These are phyloP conservation scores for Tinea pellionella DNA, from an alignment of 2,888 invertebrate genomes.

Conservation along the genomic window DNA sequence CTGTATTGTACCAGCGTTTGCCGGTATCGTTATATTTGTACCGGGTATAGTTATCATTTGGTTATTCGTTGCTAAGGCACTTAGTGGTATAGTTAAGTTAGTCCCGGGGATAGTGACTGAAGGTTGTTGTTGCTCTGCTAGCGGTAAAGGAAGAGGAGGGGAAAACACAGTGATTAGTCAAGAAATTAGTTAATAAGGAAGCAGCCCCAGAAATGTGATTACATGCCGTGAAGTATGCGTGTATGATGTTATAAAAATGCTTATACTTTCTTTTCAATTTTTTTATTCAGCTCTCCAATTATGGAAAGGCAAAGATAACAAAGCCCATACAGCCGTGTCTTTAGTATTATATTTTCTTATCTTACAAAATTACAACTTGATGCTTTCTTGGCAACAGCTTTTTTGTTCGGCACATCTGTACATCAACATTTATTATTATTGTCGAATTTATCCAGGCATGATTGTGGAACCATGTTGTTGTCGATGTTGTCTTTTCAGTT, in stretches of 20 bases:
- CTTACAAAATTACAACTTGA: too few relatives aligned
- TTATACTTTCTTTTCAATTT: too few relatives aligned
- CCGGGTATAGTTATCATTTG: constrained; percentile 70
- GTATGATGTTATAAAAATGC: background rate
- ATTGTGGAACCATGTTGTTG: too few relatives aligned
- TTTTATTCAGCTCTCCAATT: too few relatives aligned
- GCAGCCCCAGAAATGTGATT: background rate
- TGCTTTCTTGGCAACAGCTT: too few relatives aligned
- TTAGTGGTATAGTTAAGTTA: constrained; percentile 71
- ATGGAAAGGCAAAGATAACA: too few relatives aligned
- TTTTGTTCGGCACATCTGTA: too few relatives aligned
- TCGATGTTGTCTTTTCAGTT: too few relatives aligned
- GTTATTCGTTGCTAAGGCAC: constrained; percentile 46
- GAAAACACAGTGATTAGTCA: constrained; percentile 43
- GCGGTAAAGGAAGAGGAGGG: constrained; percentile 21
- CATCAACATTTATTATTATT: too few relatives aligned
- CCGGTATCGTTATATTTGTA: constrained; percentile 25
- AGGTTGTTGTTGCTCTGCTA: constrained; percentile 63
- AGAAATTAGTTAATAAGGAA: constrained; percentile 8
- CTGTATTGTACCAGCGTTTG: constrained; percentile 20
- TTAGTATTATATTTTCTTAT: too few relatives aligned
- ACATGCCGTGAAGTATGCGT: background rate
- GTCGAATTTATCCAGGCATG: too few relatives aligned
- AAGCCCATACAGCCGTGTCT: too few relatives aligned
- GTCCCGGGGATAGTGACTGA: constrained; percentile 73